Percentiles rank a stretch among this genome's conserved stretches.
These are phyloP conservation scores for Ochotona curzoniae DNA, from an alignment of 2,113 vertebrate species.

Conservation along the genomic window DNA sequence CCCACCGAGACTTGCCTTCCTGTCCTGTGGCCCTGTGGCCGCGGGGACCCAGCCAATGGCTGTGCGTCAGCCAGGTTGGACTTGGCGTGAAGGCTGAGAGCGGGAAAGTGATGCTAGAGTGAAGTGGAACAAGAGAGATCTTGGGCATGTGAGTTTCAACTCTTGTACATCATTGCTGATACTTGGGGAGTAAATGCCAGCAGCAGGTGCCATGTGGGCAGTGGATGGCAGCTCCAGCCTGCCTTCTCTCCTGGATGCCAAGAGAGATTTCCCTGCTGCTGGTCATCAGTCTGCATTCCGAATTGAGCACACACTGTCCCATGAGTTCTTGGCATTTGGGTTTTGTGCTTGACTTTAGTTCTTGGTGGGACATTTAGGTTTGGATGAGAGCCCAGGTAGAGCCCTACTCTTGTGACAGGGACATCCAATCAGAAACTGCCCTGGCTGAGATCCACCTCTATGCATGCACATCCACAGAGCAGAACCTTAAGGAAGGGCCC, in stretches of 20 bases:
- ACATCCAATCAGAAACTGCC: conserved; percentile 3
- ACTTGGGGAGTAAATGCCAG: not conserved
- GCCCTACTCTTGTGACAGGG: not conserved
- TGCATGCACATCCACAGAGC: not conserved
- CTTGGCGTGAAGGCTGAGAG: conserved; percentile 49
- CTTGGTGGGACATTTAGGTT: conserved; percentile 42
- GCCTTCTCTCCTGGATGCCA: not conserved
- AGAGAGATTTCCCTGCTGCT: not conserved
- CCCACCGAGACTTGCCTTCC: conserved; percentile 57
- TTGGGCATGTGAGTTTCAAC: conserved; percentile 3
- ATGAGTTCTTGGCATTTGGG: conserved; percentile 40
- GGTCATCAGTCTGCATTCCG: not conserved
- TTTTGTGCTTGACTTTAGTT: conserved; percentile 59
- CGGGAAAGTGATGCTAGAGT: not conserved
- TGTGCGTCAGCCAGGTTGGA: not conserved
- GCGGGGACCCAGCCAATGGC: not conserved
- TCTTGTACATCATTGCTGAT: not conserved
- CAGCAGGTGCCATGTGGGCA: not conserved
- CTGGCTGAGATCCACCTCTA: not conserved
- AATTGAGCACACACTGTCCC: not conserved
- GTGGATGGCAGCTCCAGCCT: not conserved
- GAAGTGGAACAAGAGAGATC: conserved; percentile 19
- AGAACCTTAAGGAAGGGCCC: not conserved
- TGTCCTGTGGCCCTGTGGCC: conserved; percentile 36
- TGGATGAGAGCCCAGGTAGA: conserved; percentile 1